Evolutionary conservation across 2,888 invertebrate genomes (phyloP).

Genomic region (Siphlonurus alternatus): DNA sequence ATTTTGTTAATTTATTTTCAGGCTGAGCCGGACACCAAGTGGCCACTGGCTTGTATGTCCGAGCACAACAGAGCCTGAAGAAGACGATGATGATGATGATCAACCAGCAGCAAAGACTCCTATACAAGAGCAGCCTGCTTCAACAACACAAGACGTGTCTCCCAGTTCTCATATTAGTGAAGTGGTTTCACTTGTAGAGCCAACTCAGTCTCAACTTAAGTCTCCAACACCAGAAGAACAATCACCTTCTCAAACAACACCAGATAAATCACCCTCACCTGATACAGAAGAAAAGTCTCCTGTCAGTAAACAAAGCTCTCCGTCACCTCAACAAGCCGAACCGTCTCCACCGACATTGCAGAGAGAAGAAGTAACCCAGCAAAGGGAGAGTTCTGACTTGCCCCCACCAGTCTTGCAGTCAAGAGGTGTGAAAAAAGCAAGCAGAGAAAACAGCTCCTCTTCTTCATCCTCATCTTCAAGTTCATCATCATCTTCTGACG

Average conservation of each 20-base stretch:
- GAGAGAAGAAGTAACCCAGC: no score
- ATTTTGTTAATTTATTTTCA: background rate
- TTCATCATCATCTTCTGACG: background rate
- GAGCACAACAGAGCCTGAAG: background rate
- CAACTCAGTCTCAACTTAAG: background rate
- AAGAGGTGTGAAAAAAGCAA: background rate
- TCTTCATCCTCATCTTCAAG: background rate
- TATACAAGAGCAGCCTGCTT: background rate
- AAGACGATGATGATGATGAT: background rate
- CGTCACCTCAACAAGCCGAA: background rate
- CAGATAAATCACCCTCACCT: no score
- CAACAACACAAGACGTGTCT: background rate
- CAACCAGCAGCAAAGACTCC: background rate
- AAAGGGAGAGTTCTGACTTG: no score
- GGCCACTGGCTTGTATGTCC: conserved; percentile 1
- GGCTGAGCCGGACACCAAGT: conserved; percentile 1
- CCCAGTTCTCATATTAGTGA: background rate
- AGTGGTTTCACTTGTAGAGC: background rate
- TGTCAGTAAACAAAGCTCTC: background rate
- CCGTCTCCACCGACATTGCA: background rate
- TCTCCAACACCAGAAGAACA: background rate
- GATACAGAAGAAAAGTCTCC: no score
- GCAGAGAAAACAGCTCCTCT: background rate
- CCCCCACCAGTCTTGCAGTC: background rate
- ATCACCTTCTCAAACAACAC: no score